Evolutionary conservation across 53 echinoderm and acorn worm species (phyloP).

Genomic region (Arbacia lixula): DNA sequence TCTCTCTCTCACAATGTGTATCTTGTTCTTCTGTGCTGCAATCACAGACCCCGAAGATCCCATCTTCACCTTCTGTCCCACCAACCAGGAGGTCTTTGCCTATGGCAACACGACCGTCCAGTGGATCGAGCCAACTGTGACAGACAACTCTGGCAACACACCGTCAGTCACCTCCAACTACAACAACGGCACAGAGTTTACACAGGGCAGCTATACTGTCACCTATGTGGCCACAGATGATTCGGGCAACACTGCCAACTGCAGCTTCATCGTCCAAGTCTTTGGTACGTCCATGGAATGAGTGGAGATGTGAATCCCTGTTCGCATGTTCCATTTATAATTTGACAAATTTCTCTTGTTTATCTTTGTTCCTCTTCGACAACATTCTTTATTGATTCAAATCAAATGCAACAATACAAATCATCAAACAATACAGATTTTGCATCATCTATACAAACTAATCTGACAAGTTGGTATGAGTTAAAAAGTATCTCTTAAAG

Average conservation of each 20-base stretch:
- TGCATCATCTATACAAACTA: too few species aligned
- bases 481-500: too few species aligned
- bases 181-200: constrained; percentile 26
- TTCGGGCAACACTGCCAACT: background rate
- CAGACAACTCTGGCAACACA: constrained; percentile 3
- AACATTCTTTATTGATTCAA: too few species aligned
- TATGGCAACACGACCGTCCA: background rate
- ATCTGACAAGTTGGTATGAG: too few species aligned
- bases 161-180: constrained; percentile 17
- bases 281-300: constrained; percentile 35
- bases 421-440: too few species aligned
- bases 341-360: too few species aligned
- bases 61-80: constrained; percentile 40
- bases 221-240: constrained; percentile 4
- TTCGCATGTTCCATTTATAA: too few species aligned
- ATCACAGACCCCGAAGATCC: constrained; percentile 33
- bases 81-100: constrained; percentile 42
- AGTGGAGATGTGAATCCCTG: too few species aligned
- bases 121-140: constrained; percentile 5
- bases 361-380: too few species aligned
- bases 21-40: background rate
- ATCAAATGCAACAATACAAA: too few species aligned
- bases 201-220: constrained; percentile 14
- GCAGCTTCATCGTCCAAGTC: constrained; percentile 16
- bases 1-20: too few species aligned